Conservation (phyloP, 2,888 invertebrate species). For the Rhyacophila evoluta region DNA sequence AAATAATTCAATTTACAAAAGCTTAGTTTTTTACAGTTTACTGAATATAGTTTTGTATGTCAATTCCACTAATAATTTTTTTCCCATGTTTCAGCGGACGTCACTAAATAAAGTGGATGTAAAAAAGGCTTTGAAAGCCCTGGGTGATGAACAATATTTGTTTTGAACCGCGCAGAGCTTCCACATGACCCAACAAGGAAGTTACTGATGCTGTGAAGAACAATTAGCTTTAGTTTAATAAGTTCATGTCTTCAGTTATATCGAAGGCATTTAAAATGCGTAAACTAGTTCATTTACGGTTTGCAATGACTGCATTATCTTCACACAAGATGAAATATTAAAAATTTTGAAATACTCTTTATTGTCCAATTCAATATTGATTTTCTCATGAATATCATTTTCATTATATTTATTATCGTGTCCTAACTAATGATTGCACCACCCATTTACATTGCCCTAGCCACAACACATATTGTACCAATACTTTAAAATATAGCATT, state of each 20-base stretch:
- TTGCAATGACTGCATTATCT: neutral
- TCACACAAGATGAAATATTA: neutral
- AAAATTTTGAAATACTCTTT: neutral
- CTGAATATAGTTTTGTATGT: no score
- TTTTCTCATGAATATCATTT: no score
- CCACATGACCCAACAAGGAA: conserved; percentile 5
- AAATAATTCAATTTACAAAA: no score
- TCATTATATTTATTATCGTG: no score
- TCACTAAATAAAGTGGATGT: conserved; percentile 38
- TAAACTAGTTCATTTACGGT: conserved; percentile 3
- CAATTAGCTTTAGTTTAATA: conserved; percentile 33
- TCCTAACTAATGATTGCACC: no score
- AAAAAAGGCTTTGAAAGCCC: conserved; percentile 12
- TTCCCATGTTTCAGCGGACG: conserved; percentile 48
- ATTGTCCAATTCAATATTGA: no score
- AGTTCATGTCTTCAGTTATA: conserved; percentile 49
- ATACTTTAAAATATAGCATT: no score
- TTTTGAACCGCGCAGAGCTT: conserved; percentile 24
- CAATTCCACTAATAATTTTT: neutral
- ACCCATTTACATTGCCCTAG: no score
- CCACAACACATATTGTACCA: no score
- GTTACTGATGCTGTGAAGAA: neutral
- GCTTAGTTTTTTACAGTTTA: no score
- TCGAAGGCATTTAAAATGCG: conserved; percentile 41
- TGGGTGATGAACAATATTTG: conserved; percentile 28